Base-by-base conservation (phyloP, 2,888 invertebrate species). In the Trissolcus brochymenae region DNA sequence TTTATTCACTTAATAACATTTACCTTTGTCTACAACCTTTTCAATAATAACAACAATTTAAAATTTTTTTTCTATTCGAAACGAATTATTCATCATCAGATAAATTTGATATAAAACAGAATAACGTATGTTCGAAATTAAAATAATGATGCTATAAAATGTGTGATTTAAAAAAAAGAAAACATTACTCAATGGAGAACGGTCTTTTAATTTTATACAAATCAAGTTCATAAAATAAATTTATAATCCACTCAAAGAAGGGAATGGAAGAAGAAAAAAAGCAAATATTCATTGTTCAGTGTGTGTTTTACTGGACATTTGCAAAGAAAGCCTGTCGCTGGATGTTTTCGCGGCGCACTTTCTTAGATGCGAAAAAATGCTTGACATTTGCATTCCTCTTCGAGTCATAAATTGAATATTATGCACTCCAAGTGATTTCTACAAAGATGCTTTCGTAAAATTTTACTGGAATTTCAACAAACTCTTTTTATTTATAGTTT, bases 271-370 rank as follows among this genome's bases (percentile, higher is more conserved):
- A 43, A 55, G 51, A 40, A 43, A 70, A 53, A 53, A 74, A 70
- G 70, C 35, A 49, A 61, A 66, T 70, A 70, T 65, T 77, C 64
- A 57, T 61, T 56, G 41, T 16, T 21, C n/a, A 43, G 50, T 19
- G 55, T 19, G 55, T 35, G 57, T 14, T 35, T 54, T 19, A 49
- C 50, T 74, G 57, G 56, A 76, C 72, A 81, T 81, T 80, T 77
- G 79, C 79, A 72, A 78, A 79, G 80, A 81, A 79, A 79, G 71
- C 71, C 57, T 61, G 73, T 56, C 65, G 71, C 76, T 67, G 71
- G 83, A 83, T 35, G 35, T 84, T 84, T 84, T 81, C 72, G 81
- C 80, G 76, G 61, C 68, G 51, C 14, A 72, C 49, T 46, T 46
- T 46, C 46, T 16, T 46, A 59, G 41, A 53, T 35, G 49, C n/a